These are phyloP conservation scores for Tuta absoluta DNA, from an alignment of 2,888 invertebrate species.

Conservation along the genomic window DNA sequence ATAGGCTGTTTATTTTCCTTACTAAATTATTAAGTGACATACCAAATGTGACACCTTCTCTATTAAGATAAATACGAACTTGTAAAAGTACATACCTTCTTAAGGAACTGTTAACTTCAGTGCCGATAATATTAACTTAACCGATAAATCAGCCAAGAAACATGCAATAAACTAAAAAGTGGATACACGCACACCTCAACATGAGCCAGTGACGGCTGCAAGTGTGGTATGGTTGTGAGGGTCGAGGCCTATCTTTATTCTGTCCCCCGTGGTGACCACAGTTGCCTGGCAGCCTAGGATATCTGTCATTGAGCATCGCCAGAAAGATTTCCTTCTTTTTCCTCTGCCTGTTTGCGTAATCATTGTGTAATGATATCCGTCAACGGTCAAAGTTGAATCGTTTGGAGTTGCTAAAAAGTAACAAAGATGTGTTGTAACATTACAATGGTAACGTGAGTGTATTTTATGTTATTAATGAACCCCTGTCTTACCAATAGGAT, in stretches of 20 bases:
- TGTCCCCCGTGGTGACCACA: slow-evolving; percentile 4
- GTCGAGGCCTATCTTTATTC: not conserved
- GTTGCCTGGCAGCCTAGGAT: not conserved
- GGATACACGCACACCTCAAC: not conserved
- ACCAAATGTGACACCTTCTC: no score
- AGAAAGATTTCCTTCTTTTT: not conserved
- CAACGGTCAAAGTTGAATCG: not conserved
- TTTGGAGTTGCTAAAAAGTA: not conserved
- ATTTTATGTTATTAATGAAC: no score
- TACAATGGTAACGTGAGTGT: no score
- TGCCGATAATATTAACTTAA: no score
- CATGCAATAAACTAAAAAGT: not conserved
- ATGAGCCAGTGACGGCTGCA: not conserved
- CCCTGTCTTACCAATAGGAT: not conserved
- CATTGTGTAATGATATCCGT: not conserved
- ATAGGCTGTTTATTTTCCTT: no score
- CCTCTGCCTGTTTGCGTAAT: not conserved
- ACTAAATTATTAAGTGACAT: no score
- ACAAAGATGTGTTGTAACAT: not conserved
- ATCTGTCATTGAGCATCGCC: not conserved
- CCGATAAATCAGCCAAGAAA: no score
- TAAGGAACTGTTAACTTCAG: no score
- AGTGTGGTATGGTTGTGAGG: slow-evolving; percentile 11
- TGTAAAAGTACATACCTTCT: no score
- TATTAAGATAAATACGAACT: no score